Conservation (phyloP, 2,888 invertebrate genomes). For the Lacanobia wlatinum region DNA sequence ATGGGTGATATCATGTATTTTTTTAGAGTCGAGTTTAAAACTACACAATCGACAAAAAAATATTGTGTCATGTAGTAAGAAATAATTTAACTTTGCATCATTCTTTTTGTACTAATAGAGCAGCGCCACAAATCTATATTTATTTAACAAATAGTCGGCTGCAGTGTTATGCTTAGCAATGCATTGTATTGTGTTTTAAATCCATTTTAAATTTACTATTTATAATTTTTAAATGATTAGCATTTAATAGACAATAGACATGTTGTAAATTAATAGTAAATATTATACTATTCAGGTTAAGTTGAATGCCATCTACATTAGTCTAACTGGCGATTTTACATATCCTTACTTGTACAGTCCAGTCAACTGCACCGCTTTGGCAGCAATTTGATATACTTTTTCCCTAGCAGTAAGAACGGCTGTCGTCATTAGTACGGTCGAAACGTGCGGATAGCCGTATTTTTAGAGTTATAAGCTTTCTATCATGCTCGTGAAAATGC, state of each 20-base stretch:
- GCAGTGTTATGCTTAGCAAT: background rate
- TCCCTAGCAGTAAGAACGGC: too few relatives aligned
- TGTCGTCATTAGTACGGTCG: background rate
- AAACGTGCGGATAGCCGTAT: background rate
- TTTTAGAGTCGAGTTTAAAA: slow-evolving; percentile 62
- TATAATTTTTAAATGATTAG: slow-evolving; percentile 25
- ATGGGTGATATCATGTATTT: slow-evolving; percentile 59
- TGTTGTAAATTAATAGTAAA: slow-evolving; percentile 18
- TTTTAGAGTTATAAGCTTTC: slow-evolving; percentile 4
- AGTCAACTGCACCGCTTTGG: background rate
- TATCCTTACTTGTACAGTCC: background rate
- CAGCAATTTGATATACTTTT: slow-evolving; percentile 2
- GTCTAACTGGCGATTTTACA: slow-evolving; percentile 4
- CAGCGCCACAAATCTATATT: slow-evolving; percentile 9
- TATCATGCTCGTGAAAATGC: background rate
- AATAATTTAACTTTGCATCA: slow-evolving; percentile 28
- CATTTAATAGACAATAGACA: slow-evolving; percentile 3
- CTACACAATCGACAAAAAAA: slow-evolving; percentile 13
- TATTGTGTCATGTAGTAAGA: slow-evolving; percentile 12
- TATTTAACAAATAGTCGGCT: slow-evolving; percentile 2
- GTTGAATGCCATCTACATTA: slow-evolving; percentile 3
- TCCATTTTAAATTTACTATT: background rate
- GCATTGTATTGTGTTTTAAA: slow-evolving; percentile 7
- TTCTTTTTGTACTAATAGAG: slow-evolving; percentile 1
- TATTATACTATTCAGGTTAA: slow-evolving; percentile 7